Evolutionary conservation across 2,888 invertebrate species (phyloP), one percentile per base, ranked within the genome.

Genomic region (Caenorhabditis japonica): DNA sequence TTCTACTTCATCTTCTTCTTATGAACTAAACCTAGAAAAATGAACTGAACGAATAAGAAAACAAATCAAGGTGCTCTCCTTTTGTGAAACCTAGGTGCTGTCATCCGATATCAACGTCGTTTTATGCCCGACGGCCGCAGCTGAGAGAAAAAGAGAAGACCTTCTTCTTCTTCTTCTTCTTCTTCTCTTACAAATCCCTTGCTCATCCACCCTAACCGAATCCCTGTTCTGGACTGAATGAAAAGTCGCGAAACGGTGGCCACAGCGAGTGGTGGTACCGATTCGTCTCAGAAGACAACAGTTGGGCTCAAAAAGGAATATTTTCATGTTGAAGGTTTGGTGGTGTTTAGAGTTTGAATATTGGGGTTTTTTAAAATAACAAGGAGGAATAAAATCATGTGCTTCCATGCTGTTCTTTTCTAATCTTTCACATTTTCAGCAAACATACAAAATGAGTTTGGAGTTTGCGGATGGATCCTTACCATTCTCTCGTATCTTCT

Each of bases 391-490:
- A 12, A 4, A 62, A 19, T 13, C 49, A 25, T n/a, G n/a, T n/a
- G n/a, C n/a, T n/a, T n/a, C n/a, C n/a, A n/a, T n/a, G n/a, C n/a
- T n/a, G n/a, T n/a, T n/a, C n/a, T n/a, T n/a, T 41, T 15, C 15
- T 43, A 27, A 0, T 21, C 15, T 19, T 34, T 53, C 30, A n/a
- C 3, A 39, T 47, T 84, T 86, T 79, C 83, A 86, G 86, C 86
- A 15, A 86, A 86, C 61, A 86, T 86, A 64, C 84, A 86, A 76
- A 87, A 84, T 77, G 85, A 87, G 61, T 85, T 86, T 58, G 85
- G 85, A 53, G 79, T 87, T 3, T 88, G 87, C 62, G 87, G 87
- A 51, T 87, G 85, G 85, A 81, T 87, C 27, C 80, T 88, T 51
- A 85, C 87, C 23, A 79, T 79, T 21, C 79, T 88, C 53, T 86